phyloP scores from a whole-genome alignment of 2,797 vertebrate genomes.

The Channallabes apus region DNA sequence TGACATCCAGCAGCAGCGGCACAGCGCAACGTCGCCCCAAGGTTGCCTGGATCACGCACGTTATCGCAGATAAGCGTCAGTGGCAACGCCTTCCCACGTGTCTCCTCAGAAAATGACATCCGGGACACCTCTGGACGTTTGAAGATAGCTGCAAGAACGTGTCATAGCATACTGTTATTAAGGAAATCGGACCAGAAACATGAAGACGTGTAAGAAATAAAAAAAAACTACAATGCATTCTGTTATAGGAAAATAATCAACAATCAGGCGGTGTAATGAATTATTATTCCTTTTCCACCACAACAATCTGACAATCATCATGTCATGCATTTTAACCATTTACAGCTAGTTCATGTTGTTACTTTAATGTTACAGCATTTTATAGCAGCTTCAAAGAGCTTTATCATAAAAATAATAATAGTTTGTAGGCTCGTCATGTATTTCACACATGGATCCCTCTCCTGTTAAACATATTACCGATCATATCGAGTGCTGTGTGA shows the following conservation, averaged over 20 bases:
- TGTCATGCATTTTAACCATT: not conserved
- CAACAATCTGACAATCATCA: not conserved
- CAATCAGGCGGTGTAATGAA: not conserved
- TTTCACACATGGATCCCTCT: not conserved
- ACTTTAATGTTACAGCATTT: not conserved
- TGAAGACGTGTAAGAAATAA: not conserved
- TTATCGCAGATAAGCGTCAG: slow-evolving; percentile 91
- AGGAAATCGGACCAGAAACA: not conserved
- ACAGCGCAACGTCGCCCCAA: slow-evolving; percentile 88
- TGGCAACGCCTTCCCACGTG: slow-evolving; percentile 69
- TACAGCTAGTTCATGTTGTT: not conserved
- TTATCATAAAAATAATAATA: too few species aligned
- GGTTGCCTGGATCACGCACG: slow-evolving; percentile 90
- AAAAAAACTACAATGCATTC: not conserved
- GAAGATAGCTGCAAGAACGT: slow-evolving; percentile 82
- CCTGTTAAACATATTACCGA: slow-evolving; percentile 73
- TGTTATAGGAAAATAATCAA: not conserved
- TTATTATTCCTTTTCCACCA: not conserved
- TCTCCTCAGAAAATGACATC: slow-evolving; percentile 74
- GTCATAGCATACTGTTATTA: not conserved
- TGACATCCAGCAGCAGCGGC: slow-evolving; percentile 89
- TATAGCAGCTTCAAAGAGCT: not conserved
- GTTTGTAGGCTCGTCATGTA: not conserved
- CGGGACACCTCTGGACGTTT: slow-evolving; percentile 77
- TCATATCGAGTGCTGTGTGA: slow-evolving; percentile 82